Evolutionary conservation across 2,888 invertebrate species (phyloP).

Genomic region (Eueremaeus valkanovi): DNA sequence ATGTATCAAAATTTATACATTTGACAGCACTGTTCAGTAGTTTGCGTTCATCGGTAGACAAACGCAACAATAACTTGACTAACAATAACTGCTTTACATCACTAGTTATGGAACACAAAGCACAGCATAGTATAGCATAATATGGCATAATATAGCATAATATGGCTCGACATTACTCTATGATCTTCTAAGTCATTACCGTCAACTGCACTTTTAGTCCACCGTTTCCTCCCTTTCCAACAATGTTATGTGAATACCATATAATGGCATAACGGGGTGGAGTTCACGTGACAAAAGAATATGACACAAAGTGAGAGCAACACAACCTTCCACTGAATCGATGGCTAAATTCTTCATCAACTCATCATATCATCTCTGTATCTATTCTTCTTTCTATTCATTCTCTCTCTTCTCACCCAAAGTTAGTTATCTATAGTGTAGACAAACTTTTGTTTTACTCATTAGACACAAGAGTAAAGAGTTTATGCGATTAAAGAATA

Average conservation of each 20-base stretch:
- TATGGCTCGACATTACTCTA: neutral
- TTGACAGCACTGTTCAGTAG: slow-evolving; percentile 14
- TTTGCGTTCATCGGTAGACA: slow-evolving; percentile 7
- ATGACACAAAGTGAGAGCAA: slow-evolving; percentile 14
- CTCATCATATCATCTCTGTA: neutral
- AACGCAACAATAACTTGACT: slow-evolving; percentile 23
- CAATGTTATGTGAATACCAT: neutral
- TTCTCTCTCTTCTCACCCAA: neutral
- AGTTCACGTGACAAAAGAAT: slow-evolving; percentile 33
- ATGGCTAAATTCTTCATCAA: neutral
- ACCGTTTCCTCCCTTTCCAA: slow-evolving; percentile 19
- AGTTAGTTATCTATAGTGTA: neutral
- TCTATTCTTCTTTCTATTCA: no score
- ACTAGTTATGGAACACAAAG: slow-evolving; percentile 17
- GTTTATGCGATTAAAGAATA: neutral
- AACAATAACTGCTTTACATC: slow-evolving; percentile 29
- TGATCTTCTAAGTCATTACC: neutral
- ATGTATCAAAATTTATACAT: slow-evolving; percentile 5
- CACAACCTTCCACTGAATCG: slow-evolving; percentile 1
- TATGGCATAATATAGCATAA: no score
- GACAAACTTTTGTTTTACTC: neutral
- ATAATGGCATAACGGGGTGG: slow-evolving; percentile 29
- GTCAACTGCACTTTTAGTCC: slow-evolving; percentile 7
- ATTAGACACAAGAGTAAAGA: neutral
- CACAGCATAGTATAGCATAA: no score